Conservation (phyloP, 1,140 invertebrate species). For the Diprion similis region DNA sequence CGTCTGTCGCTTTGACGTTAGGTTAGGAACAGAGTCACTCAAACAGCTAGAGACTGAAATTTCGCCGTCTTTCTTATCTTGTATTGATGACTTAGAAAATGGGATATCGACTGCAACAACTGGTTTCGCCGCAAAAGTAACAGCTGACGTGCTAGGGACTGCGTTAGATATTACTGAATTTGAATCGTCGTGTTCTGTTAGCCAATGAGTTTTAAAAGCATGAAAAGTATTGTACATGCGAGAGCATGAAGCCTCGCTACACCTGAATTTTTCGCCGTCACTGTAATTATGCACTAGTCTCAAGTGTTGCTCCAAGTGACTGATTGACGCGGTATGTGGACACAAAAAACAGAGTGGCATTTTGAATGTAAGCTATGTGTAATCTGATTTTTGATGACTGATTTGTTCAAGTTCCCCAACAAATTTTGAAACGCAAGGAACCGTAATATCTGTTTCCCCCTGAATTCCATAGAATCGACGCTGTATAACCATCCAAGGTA, state of each 20-base stretch:
- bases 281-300: conserved; percentile 12
- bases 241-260: conserved; percentile 18
- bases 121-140: too few species aligned
- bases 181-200: conserved; percentile 11
- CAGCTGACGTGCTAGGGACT: neutral
- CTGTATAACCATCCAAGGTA: conserved; percentile 28
- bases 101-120: too few species aligned
- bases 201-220: conserved; percentile 18
- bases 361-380: conserved; percentile 7
- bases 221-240: conserved; percentile 18
- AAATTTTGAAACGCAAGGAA: conserved; percentile 14
- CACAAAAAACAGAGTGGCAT: conserved; percentile 18
- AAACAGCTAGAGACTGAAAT: too few species aligned
- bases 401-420: conserved; percentile 13
- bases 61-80: too few species aligned
- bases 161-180: neutral
- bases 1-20: too few species aligned
- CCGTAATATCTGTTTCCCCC: conserved; percentile 28
- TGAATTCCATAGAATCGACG: conserved; percentile 25
- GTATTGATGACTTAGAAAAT: too few species aligned
- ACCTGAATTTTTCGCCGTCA: conserved; percentile 5
- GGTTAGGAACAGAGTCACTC: too few species aligned
- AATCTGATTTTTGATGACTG: neutral
- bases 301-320: conserved; percentile 13
- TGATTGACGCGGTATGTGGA: neutral